Percentiles rank a stretch among this genome's conserved stretches.
Conservation (phyloP, 2,888 invertebrate genomes). For the Celastrina argiolus region DNA sequence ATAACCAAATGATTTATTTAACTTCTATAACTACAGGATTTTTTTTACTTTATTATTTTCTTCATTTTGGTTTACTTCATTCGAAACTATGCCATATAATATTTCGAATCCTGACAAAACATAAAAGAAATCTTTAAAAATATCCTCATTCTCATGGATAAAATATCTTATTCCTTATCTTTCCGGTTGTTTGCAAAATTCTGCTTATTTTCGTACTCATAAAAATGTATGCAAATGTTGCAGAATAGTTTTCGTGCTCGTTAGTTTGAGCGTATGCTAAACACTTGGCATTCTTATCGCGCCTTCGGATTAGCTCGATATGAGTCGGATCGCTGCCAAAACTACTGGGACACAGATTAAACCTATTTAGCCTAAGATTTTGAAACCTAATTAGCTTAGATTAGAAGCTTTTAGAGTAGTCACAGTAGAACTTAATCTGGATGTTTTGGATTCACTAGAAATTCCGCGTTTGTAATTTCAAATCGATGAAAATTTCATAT, state of each 20-base stretch:
- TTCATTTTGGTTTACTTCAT: too few species aligned
- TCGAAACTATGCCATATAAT: too few species aligned
- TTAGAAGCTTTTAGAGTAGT: conserved; percentile 4
- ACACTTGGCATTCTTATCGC: conserved; percentile 26
- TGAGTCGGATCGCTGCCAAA: conserved; percentile 29
- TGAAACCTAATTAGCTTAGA: conserved; percentile 23
- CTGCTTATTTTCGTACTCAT: conserved; percentile 2
- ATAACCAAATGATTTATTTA: too few species aligned
- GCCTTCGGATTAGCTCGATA: conserved; percentile 24
- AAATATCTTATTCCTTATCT: neutral
- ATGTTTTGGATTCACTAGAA: too few species aligned
- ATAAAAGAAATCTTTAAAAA: neutral
- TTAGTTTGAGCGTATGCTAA: conserved; percentile 22
- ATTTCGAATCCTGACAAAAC: neutral
- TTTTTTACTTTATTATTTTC: too few species aligned
- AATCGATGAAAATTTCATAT: too few species aligned
- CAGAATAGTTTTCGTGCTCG: conserved; percentile 16
- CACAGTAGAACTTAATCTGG: neutral
- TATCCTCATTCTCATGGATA: neutral
- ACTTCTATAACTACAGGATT: too few species aligned
- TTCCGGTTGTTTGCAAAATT: neutral
- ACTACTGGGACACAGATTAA: conserved; percentile 23
- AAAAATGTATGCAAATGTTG: conserved; percentile 16
- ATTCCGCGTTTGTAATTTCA: too few species aligned
- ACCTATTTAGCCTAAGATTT: conserved; percentile 8